These are phyloP conservation scores for Anseranas semipalmata DNA, from an alignment of 2,113 vertebrate genomes.

Conservation along the genomic window DNA sequence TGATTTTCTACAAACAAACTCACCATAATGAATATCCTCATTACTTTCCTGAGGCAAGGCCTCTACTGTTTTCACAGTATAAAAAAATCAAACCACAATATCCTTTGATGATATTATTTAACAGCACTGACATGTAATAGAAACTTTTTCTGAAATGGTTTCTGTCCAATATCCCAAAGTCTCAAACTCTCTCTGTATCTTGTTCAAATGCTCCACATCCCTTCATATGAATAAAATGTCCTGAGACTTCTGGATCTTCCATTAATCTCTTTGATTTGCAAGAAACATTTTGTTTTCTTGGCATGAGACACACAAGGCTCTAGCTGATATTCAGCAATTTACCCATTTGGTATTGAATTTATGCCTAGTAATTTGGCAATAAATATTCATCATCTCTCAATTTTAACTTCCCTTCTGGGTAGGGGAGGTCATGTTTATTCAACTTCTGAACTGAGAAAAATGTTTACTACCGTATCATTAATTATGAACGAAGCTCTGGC, in stretches of 20 bases:
- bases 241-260: slow-evolving; percentile 43
- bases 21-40: neutral
- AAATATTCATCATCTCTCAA: slow-evolving; percentile 65
- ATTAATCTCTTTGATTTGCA: slow-evolving; percentile 48
- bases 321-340: slow-evolving; percentile 10
- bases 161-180: neutral
- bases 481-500: slow-evolving; percentile 68
- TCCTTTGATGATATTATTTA: slow-evolving; percentile 42
- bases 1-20: slow-evolving; percentile 36
- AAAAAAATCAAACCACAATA: slow-evolving; percentile 22
- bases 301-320: neutral
- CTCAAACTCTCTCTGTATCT: neutral
- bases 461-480: slow-evolving; percentile 51
- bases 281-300: slow-evolving; percentile 24
- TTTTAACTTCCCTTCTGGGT: slow-evolving; percentile 57
- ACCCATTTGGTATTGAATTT: slow-evolving; percentile 44
- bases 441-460: slow-evolving; percentile 64
- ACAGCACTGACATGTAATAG: neutral
- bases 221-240: slow-evolving; percentile 31
- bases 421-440: slow-evolving; percentile 63
- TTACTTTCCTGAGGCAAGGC: neutral
- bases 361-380: slow-evolving; percentile 45
- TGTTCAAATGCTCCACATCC: slow-evolving; percentile 3
- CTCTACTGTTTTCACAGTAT: neutral
- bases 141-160: slow-evolving; percentile 49